Conservation (phyloP, 2,113 vertebrate species). For the Nothoprocta perdicaria region DNA sequence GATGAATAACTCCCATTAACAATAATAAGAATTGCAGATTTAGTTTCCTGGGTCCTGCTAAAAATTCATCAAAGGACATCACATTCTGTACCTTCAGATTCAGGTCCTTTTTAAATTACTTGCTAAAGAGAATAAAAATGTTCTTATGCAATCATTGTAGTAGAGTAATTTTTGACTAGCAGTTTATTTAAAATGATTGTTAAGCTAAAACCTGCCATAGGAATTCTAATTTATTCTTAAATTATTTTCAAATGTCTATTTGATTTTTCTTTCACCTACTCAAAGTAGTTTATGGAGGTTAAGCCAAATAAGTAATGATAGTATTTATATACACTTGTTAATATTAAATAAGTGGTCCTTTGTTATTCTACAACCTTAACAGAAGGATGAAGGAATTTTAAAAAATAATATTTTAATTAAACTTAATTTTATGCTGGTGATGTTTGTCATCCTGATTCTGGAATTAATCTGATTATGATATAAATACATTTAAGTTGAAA, state of each 20-base stretch:
- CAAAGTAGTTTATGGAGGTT: background rate
- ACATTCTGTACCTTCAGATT: background rate
- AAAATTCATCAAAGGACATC: conserved; percentile 26
- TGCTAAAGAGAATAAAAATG: background rate
- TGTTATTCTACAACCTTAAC: background rate
- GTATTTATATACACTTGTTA: background rate
- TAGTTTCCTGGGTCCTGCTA: conserved; percentile 25
- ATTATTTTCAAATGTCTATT: background rate
- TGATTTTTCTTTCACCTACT: background rate
- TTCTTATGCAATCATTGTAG: background rate
- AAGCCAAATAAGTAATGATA: background rate
- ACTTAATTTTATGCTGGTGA: background rate
- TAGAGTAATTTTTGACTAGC: background rate
- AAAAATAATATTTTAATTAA: background rate
- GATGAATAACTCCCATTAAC: conserved; percentile 41
- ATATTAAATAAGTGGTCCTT: background rate
- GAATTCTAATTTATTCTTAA: background rate
- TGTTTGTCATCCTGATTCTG: accelerated
- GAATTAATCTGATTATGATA: background rate
- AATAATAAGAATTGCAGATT: conserved; percentile 36
- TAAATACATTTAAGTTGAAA: background rate
- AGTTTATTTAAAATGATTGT: background rate
- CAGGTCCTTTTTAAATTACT: background rate
- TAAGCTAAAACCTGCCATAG: background rate
- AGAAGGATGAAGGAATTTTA: background rate